A percentile compares a stretch with the other conserved stretches of the same genome.
Evolutionary conservation across 2,797 vertebrate genomes (phyloP).

Genomic region (Pseudochirops cupreus): DNA sequence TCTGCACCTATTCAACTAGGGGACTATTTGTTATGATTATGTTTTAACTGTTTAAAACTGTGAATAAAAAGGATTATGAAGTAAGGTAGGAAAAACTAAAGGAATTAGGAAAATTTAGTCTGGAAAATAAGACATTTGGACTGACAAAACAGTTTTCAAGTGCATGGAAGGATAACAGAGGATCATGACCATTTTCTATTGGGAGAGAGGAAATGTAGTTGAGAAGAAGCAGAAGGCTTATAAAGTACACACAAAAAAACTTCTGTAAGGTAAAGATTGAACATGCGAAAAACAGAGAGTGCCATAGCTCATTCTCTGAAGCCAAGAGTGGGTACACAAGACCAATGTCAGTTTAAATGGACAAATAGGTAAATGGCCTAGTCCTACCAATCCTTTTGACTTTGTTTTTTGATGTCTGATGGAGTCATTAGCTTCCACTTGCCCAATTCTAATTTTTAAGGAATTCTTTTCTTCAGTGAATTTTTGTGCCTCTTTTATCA

Average conservation of each 20-base stretch:
- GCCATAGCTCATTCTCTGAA: not conserved
- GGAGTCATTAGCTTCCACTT: not conserved
- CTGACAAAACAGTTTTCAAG: constrained; percentile 35
- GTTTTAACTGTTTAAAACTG: constrained; percentile 68
- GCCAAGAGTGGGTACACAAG: not conserved
- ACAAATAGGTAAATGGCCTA: not conserved
- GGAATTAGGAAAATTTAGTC: constrained; percentile 49
- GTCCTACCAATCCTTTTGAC: not conserved
- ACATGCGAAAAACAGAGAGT: constrained; percentile 19
- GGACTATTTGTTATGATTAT: constrained; percentile 33
- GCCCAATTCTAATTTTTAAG: not conserved
- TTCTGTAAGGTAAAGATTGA: constrained; percentile 34
- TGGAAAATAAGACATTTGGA: constrained; percentile 54
- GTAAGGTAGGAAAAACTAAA: constrained; percentile 55
- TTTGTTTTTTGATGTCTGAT: not conserved
- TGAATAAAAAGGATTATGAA: constrained; percentile 63
- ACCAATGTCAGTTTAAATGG: constrained; percentile 4
- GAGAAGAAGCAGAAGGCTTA: constrained; percentile 21
- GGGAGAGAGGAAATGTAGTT: constrained; percentile 39
- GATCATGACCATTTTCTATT: constrained; percentile 14
- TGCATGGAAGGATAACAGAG: constrained; percentile 1
- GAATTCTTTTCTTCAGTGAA: not conserved
- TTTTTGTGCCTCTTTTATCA: not conserved
- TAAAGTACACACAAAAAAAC: constrained; percentile 17
- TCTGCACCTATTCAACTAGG: constrained; percentile 42